These are phyloP conservation scores for Eumaeus atala DNA, from an alignment of 1,140 invertebrate species.

Conservation along the genomic window DNA sequence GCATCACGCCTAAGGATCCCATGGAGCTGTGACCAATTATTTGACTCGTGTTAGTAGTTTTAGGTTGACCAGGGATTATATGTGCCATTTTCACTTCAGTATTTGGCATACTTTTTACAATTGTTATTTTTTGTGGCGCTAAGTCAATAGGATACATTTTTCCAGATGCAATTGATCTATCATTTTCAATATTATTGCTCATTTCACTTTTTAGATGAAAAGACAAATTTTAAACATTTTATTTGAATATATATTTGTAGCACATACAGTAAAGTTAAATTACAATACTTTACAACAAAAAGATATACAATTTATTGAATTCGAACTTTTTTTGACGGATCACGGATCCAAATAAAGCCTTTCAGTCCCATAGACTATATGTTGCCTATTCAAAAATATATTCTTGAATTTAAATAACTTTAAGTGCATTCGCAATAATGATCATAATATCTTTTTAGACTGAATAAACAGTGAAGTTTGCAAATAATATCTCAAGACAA, in stretches of 20 bases:
- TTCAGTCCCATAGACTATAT: slow-evolving; percentile 22
- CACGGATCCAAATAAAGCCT: slow-evolving; percentile 26
- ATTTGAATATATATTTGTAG: slow-evolving; percentile 7
- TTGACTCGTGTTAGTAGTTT: slow-evolving; percentile 46
- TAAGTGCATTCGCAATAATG: too few species aligned
- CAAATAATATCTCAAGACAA: too few species aligned
- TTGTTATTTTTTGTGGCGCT: slow-evolving; percentile 68
- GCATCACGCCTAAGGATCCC: slow-evolving; percentile 50
- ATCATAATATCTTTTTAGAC: too few species aligned
- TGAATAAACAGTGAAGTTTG: too few species aligned
- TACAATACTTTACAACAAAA: not conserved
- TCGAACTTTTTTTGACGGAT: slow-evolving; percentile 34
- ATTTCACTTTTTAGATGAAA: slow-evolving; percentile 25
- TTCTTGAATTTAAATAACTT: too few species aligned
- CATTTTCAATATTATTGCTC: slow-evolving; percentile 64
- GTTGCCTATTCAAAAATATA: too few species aligned
- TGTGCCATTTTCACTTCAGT: slow-evolving; percentile 65
- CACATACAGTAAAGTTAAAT: not conserved
- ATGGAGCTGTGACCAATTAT: slow-evolving; percentile 46
- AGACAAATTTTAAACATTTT: slow-evolving; percentile 21
- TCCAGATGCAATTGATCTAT: slow-evolving; percentile 53
- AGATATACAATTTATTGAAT: slow-evolving; percentile 18
- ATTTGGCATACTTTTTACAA: slow-evolving; percentile 64
- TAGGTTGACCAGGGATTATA: slow-evolving; percentile 51
- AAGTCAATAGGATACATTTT: slow-evolving; percentile 72